Evolutionary conservation across 2,888 invertebrate genomes (phyloP).

Genomic region (Apocheima hispidaria): DNA sequence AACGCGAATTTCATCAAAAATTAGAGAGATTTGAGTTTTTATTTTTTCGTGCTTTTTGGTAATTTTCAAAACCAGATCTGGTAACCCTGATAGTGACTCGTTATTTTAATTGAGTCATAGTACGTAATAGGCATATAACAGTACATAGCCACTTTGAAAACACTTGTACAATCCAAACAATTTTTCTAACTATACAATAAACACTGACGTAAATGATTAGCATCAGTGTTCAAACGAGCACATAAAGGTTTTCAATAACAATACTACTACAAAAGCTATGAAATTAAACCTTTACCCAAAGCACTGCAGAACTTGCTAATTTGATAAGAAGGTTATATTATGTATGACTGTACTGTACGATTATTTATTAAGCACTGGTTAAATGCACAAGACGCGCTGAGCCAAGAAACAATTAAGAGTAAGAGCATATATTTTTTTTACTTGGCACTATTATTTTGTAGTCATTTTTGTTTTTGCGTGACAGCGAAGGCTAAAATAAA

Average conservation of each 20-base stretch:
- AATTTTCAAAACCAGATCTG: too few species aligned
- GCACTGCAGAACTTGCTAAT: conserved; percentile 12
- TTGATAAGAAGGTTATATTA: not conserved
- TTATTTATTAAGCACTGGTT: not conserved
- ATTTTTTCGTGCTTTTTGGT: too few species aligned
- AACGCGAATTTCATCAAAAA: too few species aligned
- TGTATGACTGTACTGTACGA: not conserved
- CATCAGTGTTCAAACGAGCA: conserved; percentile 13
- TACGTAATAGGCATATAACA: not conserved
- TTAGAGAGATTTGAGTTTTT: too few species aligned
- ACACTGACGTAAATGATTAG: conserved; percentile 6
- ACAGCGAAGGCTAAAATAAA: too few species aligned
- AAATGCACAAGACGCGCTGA: not conserved
- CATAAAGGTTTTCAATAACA: conserved; percentile 13
- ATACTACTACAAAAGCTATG: conserved; percentile 3
- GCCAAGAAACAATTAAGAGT: not conserved
- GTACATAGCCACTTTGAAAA: not conserved
- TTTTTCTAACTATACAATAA: conserved; percentile 4
- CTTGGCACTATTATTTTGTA: too few species aligned
- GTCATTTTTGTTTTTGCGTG: too few species aligned
- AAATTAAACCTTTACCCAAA: conserved; percentile 15
- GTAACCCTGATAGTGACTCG: not conserved
- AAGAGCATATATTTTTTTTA: too few species aligned
- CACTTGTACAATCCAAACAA: conserved; percentile 10
- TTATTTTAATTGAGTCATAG: not conserved